Conservation (phyloP, 2,113 vertebrate genomes). For the Sinocyclocheilus anophthalmus region DNA sequence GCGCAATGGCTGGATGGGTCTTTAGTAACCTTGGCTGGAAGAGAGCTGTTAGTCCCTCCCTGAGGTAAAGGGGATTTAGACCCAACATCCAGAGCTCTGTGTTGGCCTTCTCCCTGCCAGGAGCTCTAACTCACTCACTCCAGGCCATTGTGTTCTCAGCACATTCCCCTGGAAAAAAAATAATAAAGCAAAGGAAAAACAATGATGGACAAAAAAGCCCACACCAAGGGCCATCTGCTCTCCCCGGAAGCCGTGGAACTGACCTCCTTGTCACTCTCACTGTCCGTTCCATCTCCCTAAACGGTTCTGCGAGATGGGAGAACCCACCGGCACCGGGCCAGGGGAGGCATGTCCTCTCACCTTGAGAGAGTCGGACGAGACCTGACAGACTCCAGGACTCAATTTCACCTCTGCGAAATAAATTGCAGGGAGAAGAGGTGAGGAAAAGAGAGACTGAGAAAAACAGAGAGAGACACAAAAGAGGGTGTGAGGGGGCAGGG, state of each 20-base stretch:
- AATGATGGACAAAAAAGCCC: constrained; percentile 49
- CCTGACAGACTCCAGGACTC: constrained; percentile 61
- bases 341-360: constrained; percentile 61
- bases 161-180: constrained; percentile 45
- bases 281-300: constrained; percentile 59
- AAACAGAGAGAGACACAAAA: constrained; percentile 29
- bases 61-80: constrained; percentile 45
- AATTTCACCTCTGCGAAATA: constrained; percentile 46
- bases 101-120: constrained; percentile 29
- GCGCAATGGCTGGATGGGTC: constrained; percentile 43
- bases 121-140: constrained; percentile 17
- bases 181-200: constrained; percentile 20
- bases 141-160: constrained; percentile 51
- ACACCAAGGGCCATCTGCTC: constrained; percentile 60
- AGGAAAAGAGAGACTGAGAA: constrained; percentile 8
- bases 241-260: constrained; percentile 50
- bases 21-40: constrained; percentile 57
- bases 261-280: constrained; percentile 59
- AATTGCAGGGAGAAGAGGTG: background rate
- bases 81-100: constrained; percentile 30
- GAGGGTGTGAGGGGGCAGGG: constrained; percentile 23
- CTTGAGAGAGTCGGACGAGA: constrained; percentile 57
- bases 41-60: constrained; percentile 45
- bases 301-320: constrained; percentile 56
- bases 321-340: constrained; percentile 53